Percentiles rank a stretch among this genome's conserved stretches.
phyloP scores from a whole-genome alignment of 2,797 vertebrate genomes.

The Sarcophilus harrisii region DNA sequence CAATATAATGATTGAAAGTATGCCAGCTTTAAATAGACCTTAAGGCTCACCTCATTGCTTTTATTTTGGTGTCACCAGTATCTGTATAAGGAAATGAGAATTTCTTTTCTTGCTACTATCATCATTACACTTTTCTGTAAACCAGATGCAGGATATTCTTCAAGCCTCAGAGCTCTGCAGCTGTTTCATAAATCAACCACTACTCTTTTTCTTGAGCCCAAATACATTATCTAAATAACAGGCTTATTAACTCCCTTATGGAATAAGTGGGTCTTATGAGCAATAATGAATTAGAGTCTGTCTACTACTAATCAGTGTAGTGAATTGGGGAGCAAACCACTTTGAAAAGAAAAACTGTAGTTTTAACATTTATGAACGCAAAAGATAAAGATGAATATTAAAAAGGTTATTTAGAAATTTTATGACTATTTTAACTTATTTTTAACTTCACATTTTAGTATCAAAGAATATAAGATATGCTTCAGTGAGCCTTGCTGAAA shows the following conservation, averaged over 20 bases:
- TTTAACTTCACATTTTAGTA: slow-evolving; percentile 26
- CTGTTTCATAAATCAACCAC: neutral
- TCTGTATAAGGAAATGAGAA: neutral
- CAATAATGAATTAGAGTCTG: neutral
- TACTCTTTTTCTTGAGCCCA: neutral
- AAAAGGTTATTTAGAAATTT: slow-evolving; percentile 45
- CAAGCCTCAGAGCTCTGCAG: neutral
- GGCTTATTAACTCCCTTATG: neutral
- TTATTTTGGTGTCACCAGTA: neutral
- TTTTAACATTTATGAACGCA: slow-evolving; percentile 1
- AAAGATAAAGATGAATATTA: neutral
- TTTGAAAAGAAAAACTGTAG: neutral
- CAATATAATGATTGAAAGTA: slow-evolving; percentile 3
- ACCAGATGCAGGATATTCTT: neutral
- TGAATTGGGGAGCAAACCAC: neutral
- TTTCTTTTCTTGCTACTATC: slow-evolving; percentile 18
- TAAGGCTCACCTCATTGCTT: neutral
- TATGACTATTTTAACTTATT: neutral
- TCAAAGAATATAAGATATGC: neutral
- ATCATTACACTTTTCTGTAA: neutral
- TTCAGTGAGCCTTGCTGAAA: slow-evolving; percentile 21
- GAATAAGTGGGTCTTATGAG: neutral
- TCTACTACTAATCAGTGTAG: neutral
- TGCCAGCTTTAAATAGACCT: neutral
- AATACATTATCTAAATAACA: neutral